phyloP scores from a whole-genome alignment of 2,113 vertebrate species.

The Ivindomyrus marchei region DNA sequence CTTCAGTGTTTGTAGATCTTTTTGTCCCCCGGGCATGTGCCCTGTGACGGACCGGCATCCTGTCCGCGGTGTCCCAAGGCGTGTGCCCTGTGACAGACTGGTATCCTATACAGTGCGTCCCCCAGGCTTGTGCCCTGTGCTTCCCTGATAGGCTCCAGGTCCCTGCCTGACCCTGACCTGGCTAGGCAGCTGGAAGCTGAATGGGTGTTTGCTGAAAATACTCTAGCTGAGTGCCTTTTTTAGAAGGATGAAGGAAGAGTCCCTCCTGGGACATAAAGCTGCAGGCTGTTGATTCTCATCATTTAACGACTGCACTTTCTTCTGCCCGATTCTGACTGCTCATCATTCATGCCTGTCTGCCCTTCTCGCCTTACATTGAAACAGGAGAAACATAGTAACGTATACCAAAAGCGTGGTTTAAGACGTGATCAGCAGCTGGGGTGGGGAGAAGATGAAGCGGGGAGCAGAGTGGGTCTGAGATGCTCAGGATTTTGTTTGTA shows the following conservation, averaged over 20 bases:
- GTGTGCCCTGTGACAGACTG: not conserved
- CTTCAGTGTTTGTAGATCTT: no score
- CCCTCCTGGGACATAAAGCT: not conserved
- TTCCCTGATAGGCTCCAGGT: not conserved
- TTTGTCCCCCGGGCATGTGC: no score
- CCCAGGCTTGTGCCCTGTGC: not conserved
- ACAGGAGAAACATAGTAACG: not conserved
- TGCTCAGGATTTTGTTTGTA: not conserved
- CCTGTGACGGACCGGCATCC: not conserved
- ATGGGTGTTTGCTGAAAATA: not conserved
- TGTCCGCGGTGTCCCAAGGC: not conserved
- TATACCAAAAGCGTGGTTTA: not conserved
- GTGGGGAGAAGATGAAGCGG: not conserved
- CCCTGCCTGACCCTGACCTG: not conserved
- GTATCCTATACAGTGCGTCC: not conserved
- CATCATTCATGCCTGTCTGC: not conserved
- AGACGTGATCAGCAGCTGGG: not conserved
- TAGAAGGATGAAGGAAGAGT: not conserved
- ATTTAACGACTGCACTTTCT: not conserved
- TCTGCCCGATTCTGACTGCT: not conserved
- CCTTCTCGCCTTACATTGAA: not conserved
- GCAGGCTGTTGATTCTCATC: not conserved
- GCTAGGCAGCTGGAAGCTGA: not conserved
- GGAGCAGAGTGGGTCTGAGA: not conserved
- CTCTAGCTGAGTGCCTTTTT: not conserved